These are phyloP conservation scores for Mnemiopsis leidyi DNA, from an alignment of 37 sponge, comb jelly and placozoan species.

Conservation along the genomic window DNA sequence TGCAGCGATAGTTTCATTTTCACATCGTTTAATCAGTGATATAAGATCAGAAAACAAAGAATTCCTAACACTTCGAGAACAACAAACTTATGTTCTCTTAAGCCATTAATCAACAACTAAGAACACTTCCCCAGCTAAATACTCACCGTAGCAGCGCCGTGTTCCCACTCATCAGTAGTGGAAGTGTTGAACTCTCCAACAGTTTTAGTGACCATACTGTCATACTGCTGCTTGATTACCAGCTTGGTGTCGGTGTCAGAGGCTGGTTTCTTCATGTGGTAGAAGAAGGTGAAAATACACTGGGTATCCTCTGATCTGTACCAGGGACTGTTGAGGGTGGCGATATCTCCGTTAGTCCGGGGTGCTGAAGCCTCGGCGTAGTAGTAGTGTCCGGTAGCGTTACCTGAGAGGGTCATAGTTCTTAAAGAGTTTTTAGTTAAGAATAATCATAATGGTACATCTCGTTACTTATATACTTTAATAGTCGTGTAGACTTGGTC, in stretches of 20 bases:
- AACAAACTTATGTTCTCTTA: no score
- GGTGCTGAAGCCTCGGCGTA: constrained; percentile 15
- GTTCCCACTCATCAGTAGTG: constrained; percentile 16
- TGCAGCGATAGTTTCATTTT: no score
- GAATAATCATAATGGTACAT: no score
- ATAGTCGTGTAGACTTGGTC: no score
- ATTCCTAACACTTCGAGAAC: no score
- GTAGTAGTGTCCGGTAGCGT: constrained; percentile 20
- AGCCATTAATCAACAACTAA: no score
- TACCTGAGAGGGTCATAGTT: no score
- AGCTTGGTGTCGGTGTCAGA: constrained; percentile 6
- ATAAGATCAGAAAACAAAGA: no score
- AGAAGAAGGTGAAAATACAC: constrained; percentile 42
- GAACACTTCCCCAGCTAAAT: no score
- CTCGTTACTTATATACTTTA: no score
- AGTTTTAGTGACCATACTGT: not conserved
- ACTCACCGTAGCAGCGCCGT: constrained; percentile 41
- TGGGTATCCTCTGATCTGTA: not conserved
- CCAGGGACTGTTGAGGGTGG: constrained; percentile 21
- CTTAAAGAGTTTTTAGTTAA: no score
- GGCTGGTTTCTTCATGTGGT: not conserved
- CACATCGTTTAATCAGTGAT: no score
- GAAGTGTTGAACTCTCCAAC: not conserved
- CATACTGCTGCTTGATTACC: constrained; percentile 12
- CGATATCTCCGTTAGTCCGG: not conserved